Conservation (phyloP, 23 tunicate species). For the Phallusia fumigata region DNA sequence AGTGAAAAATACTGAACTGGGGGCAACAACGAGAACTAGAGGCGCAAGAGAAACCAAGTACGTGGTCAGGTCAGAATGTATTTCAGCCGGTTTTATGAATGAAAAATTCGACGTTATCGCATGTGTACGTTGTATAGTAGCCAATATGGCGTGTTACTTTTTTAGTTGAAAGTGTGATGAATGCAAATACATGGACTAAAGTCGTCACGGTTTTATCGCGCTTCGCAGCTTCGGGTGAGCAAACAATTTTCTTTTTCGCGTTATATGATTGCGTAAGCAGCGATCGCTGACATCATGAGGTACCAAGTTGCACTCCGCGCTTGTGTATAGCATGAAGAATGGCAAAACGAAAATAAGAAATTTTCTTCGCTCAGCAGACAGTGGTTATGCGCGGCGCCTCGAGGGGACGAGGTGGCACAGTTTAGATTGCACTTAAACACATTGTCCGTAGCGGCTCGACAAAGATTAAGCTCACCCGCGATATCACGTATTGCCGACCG, state of each 20-base stretch:
- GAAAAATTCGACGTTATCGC: background rate
- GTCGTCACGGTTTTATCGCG: background rate
- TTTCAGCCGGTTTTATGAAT: background rate
- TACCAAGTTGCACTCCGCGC: slow-evolving; percentile 2
- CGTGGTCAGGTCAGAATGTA: background rate
- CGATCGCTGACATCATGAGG: background rate
- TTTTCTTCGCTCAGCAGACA: background rate
- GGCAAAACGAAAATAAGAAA: background rate
- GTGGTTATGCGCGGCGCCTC: background rate
- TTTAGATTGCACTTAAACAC: background rate
- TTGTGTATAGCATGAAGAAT: slow-evolving; percentile 14
- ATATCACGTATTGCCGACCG: background rate
- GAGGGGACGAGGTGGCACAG: background rate
- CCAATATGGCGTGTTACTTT: background rate
- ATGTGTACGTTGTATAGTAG: background rate
- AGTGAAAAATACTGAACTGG: slow-evolving; percentile 6
- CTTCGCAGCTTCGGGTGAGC: background rate
- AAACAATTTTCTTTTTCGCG: background rate
- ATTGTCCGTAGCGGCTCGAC: no score
- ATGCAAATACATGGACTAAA: background rate
- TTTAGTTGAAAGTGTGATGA: background rate
- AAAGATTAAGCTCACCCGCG: background rate
- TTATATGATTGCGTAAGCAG: background rate
- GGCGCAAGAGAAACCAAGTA: background rate
- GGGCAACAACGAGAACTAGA: background rate